Evolutionary conservation across 1,140 invertebrate genomes (phyloP), one percentile per base, ranked within the genome.

Genomic region (Dendroctonus ponderosae): DNA sequence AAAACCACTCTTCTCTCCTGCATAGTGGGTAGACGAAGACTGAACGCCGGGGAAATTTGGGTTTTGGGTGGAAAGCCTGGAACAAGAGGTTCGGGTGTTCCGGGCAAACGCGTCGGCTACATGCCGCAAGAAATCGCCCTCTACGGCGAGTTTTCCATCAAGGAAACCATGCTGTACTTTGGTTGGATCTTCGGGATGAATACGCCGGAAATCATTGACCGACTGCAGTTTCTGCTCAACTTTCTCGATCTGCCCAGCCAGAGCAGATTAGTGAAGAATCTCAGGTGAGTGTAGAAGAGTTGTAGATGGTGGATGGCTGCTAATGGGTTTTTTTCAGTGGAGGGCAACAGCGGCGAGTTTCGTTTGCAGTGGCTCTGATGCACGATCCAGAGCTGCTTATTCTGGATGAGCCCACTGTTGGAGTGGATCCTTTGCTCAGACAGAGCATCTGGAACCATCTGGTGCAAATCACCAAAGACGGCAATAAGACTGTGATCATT

Each of bases 111-210:
- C 7, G 91, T 91, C 11, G 89, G 89, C 7, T 91, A 91, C 77
- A 91, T 91, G 89, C 89, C 89, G 0, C 89, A 96, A 79, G 96
- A 98, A 80, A 92, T 96, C 26, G 95, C 95, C 0, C 81, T 98
- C 0, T 98, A 96, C 78, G 91, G 92, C 0, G 94, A 97, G 79
- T 96, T 98, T 79, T 92, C 93, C 0, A 98, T 97, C 67, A 86
- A 87, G 65, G 96, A 98, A 78, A 98, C 94, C 0, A 90, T 98
- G 86, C 88, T 92, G 82, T 98, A 97, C 77, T 98, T 98, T 79
- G 96, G 96, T n/a, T 92, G 93, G 85, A 91, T 98, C 71, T 94
- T 95, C 76, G 91, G 93, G 60, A 96, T 98, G 93, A 83, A 85
- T 71, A 88, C 88, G 5, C 78, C 82, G 38, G 88, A 92, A 77